These are phyloP conservation scores for Sepioteuthis lessoniana DNA, from an alignment of 2,888 invertebrate species.

Conservation along the genomic window DNA sequence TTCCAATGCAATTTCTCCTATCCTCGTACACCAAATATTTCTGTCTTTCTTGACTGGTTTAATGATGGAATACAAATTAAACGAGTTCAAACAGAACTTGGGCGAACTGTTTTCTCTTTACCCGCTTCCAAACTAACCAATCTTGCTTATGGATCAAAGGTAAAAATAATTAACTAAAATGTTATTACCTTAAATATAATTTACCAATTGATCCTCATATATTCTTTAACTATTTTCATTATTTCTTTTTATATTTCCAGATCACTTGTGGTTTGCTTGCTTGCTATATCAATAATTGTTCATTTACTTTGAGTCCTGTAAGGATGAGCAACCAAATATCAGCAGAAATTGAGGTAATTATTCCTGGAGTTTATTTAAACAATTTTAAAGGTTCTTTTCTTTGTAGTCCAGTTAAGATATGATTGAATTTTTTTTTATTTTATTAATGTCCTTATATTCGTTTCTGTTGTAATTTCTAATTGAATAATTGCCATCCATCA, in stretches of 20 bases:
- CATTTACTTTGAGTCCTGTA: slow-evolving; percentile 55
- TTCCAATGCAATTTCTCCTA: slow-evolving; percentile 56
- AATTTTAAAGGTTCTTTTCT: background rate
- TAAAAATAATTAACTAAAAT: slow-evolving; percentile 39
- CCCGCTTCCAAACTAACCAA: slow-evolving; percentile 50
- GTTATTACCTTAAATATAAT: background rate
- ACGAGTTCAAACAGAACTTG: slow-evolving; percentile 48
- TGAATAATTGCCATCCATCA: too few relatives aligned
- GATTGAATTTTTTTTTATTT: background rate
- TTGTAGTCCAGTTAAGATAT: background rate
- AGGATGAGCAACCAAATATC: slow-evolving; percentile 56
- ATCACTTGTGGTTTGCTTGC: slow-evolving; percentile 59
- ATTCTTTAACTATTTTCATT: too few relatives aligned
- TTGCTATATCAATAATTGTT: slow-evolving; percentile 56
- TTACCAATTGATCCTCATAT: too few relatives aligned
- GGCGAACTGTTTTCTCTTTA: slow-evolving; percentile 39
- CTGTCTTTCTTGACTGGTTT: slow-evolving; percentile 54
- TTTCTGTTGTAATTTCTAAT: background rate
- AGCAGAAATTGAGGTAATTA: slow-evolving; percentile 60
- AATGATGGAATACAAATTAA: slow-evolving; percentile 50
- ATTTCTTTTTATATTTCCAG: slow-evolving; percentile 51
- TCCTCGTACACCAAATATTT: slow-evolving; percentile 47
- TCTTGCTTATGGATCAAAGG: slow-evolving; percentile 55
- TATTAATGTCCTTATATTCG: background rate
- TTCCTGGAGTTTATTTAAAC: background rate